A percentile compares a stretch with the other conserved stretches of the same genome.
phyloP scores from a whole-genome alignment of 2,113 vertebrate genomes.

The Agapornis roseicollis region DNA sequence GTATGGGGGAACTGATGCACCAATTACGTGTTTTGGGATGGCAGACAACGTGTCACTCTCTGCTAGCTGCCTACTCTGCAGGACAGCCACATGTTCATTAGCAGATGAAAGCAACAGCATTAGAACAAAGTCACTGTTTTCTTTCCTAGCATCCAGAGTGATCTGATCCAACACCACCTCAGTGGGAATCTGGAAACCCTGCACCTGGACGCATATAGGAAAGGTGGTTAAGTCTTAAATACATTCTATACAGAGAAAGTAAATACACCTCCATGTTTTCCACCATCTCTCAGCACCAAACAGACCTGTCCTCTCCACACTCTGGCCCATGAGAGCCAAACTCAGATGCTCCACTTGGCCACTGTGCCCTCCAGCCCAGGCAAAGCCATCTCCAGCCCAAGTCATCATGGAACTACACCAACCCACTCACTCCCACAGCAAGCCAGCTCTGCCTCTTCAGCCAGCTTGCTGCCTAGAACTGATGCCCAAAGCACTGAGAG shows the following conservation, averaged over 20 bases:
- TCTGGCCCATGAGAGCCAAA: too few species aligned
- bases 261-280: accelerated
- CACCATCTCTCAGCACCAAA: neutral
- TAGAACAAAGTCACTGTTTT: neutral
- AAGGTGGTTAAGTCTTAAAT: neutral
- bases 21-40: neutral
- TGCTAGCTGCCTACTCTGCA: neutral
- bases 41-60: neutral
- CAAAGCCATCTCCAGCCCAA: neutral
- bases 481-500: accelerated
- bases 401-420: neutral
- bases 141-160: neutral
- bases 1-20: neutral
- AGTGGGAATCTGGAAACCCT: neutral
- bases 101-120: neutral
- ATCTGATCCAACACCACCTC: accelerated
- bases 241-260: neutral
- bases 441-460: neutral
- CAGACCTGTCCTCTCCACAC: neutral
- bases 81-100: neutral
- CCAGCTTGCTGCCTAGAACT: neutral
- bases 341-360: neutral
- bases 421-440: neutral
- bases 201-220: accelerated
- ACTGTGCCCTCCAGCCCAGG: neutral